phyloP scores from a whole-genome alignment of 1,140 invertebrate genomes.

The Aphelinus certus region DNA sequence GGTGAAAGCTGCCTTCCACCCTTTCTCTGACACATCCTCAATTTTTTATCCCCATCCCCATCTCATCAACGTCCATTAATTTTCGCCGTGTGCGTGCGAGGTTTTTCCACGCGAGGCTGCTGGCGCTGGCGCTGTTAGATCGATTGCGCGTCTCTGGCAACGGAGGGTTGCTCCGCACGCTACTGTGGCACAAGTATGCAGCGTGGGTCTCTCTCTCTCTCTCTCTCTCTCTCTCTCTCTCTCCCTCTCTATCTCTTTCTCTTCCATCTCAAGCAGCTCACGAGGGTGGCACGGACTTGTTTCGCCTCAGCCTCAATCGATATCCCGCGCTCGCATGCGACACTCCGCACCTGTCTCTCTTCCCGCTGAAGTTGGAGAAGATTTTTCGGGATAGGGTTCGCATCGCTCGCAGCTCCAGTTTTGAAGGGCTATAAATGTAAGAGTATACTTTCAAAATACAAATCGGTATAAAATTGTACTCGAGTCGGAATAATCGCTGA shows the following conservation, averaged over 20 bases:
- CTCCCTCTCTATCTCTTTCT: too few species aligned
- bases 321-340: slow-evolving; percentile 35
- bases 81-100: neutral
- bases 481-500: too few species aligned
- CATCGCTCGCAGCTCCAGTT: too few species aligned
- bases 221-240: neutral
- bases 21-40: slow-evolving; percentile 5
- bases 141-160: slow-evolving; percentile 54
- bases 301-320: slow-evolving; percentile 40
- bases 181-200: slow-evolving; percentile 21
- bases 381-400: too few species aligned
- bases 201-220: neutral
- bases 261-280: slow-evolving; percentile 8
- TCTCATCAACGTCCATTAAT: slow-evolving; percentile 33
- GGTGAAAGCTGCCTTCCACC: too few species aligned
- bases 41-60: slow-evolving; percentile 7
- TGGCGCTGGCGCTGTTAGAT: slow-evolving; percentile 52
- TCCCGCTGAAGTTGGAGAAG: neutral
- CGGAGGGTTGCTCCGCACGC: slow-evolving; percentile 45
- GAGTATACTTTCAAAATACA: too few species aligned
- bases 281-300: slow-evolving; percentile 36
- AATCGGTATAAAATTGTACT: too few species aligned
- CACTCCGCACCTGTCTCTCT: slow-evolving; percentile 9
- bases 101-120: slow-evolving; percentile 29
- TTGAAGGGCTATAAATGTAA: too few species aligned